phyloP scores from a whole-genome alignment of 2,113 vertebrate species.

The Oenanthe melanoleuca region DNA sequence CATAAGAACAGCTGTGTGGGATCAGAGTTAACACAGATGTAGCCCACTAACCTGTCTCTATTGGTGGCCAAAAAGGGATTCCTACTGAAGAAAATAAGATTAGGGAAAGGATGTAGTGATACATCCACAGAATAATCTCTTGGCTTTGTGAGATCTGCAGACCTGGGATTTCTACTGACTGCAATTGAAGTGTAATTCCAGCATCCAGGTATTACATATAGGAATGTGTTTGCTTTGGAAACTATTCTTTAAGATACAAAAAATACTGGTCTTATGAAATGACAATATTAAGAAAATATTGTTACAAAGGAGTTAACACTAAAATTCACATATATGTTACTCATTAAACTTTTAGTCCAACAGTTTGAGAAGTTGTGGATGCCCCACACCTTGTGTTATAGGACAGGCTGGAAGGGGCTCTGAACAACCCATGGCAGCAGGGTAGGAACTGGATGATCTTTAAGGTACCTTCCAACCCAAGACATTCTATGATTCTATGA shows the following conservation, averaged over 20 bases:
- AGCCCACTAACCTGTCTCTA: not conserved
- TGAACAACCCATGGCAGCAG: not conserved
- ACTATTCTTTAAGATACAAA: not conserved
- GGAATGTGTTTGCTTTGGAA: not conserved
- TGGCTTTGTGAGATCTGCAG: not conserved
- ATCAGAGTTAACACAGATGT: not conserved
- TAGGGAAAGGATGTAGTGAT: not conserved
- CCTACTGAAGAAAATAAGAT: not conserved
- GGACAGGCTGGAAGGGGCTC: not conserved
- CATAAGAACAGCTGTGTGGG: rapidly evolving
- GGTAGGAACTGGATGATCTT: not conserved
- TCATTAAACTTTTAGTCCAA: not conserved
- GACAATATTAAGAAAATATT: not conserved
- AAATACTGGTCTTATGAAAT: not conserved
- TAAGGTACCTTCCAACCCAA: not conserved
- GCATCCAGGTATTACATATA: not conserved
- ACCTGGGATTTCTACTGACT: not conserved
- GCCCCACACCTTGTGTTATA: not conserved
- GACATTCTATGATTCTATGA: not conserved
- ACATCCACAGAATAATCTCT: not conserved
- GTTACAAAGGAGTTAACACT: not conserved
- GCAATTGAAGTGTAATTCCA: not conserved
- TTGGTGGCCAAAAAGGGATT: not conserved
- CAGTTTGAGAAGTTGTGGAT: not conserved
- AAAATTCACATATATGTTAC: not conserved